phyloP scores from a whole-genome alignment of 2,888 invertebrate species.

The Tenodera sinensis region DNA sequence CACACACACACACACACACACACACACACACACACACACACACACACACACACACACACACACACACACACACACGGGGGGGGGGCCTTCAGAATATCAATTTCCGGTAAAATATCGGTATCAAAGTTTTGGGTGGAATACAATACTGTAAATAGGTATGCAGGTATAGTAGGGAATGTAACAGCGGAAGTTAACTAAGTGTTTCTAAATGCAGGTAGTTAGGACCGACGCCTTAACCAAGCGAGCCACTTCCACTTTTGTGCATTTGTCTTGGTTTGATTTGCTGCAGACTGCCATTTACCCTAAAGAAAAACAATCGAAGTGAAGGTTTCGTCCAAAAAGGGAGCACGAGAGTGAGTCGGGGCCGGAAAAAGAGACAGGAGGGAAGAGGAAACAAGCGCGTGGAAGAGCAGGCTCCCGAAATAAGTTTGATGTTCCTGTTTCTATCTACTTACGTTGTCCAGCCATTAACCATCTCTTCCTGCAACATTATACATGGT shows the following conservation, averaged over 20 bases:
- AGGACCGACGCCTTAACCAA: too few species aligned
- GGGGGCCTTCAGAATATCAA: too few species aligned
- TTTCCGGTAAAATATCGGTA: too few species aligned
- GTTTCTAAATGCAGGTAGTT: too few species aligned
- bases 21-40: too few species aligned
- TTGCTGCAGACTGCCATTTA: neutral
- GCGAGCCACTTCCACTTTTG: neutral
- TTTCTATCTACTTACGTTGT: neutral
- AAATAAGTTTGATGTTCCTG: neutral
- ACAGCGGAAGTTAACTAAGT: too few species aligned
- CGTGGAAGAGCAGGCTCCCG: slow-evolving; percentile 38
- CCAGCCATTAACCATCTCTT: neutral
- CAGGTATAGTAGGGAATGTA: too few species aligned
- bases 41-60: too few species aligned
- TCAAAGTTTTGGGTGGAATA: too few species aligned
- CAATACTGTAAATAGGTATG: too few species aligned
- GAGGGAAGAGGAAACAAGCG: slow-evolving; percentile 47
- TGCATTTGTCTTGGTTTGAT: neutral
- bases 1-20: too few species aligned
- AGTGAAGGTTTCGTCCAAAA: slow-evolving; percentile 17
- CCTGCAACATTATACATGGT: neutral
- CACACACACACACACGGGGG: too few species aligned
- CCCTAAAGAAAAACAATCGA: neutral
- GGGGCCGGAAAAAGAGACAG: slow-evolving; percentile 44
- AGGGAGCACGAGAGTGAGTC: slow-evolving; percentile 40